A percentile compares a stretch with the other conserved stretches of the same genome.
Evolutionary conservation across 1,140 invertebrate species (phyloP).

Genomic region (Armadillidium nasatum): DNA sequence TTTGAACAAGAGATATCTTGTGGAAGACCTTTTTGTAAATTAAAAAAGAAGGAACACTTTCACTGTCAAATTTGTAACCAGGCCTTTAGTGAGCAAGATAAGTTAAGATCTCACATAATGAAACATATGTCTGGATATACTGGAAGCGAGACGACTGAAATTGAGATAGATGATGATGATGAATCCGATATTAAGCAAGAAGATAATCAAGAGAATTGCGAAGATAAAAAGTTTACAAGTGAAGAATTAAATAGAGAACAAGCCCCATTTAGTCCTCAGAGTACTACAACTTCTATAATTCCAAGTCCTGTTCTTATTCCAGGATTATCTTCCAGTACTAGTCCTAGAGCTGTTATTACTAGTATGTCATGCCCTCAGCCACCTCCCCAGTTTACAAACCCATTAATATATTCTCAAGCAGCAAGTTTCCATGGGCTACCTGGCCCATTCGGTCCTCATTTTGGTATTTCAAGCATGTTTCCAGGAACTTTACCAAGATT

Average conservation of each 20-base stretch:
- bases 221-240: neutral
- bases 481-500: slow-evolving; percentile 40
- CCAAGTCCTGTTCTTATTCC: slow-evolving; percentile 17
- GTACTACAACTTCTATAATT: slow-evolving; percentile 18
- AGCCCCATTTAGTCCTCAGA: slow-evolving; percentile 29
- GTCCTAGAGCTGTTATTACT: slow-evolving; percentile 21
- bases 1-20: slow-evolving; percentile 62
- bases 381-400: slow-evolving; percentile 36
- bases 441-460: slow-evolving; percentile 36
- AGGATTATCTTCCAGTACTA: slow-evolving; percentile 27
- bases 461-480: slow-evolving; percentile 42
- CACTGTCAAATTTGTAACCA: slow-evolving; percentile 85
- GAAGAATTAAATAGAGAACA: slow-evolving; percentile 13
- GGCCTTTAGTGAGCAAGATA: slow-evolving; percentile 65
- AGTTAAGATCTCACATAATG: slow-evolving; percentile 63
- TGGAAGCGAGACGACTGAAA: slow-evolving; percentile 23
- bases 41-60: slow-evolving; percentile 76
- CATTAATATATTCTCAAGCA: slow-evolving; percentile 39
- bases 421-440: slow-evolving; percentile 39
- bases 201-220: neutral
- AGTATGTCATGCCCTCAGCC: slow-evolving; percentile 30
- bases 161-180: slow-evolving; percentile 27
- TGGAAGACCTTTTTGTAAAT: slow-evolving; percentile 75
- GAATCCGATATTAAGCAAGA: neutral
- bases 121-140: slow-evolving; percentile 55